Evolutionary conservation across 2,888 invertebrate species (phyloP).

Genomic region (Ceratothoa steindachneri): DNA sequence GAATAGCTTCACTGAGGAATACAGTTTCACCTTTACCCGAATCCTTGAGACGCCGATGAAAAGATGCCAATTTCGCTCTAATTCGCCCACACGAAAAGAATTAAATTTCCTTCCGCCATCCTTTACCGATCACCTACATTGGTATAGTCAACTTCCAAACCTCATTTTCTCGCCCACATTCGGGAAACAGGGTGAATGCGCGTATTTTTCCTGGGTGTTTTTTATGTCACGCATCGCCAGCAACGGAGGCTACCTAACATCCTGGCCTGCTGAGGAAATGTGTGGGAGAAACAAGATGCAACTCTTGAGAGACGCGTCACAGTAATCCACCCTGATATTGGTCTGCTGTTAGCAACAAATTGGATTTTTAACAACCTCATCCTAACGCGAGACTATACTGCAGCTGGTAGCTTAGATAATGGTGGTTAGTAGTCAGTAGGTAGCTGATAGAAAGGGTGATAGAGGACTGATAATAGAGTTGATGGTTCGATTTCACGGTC

Average conservation of each 20-base stretch:
- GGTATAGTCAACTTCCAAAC: not conserved
- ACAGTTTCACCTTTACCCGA: slow-evolving; percentile 10
- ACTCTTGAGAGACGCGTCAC: no score
- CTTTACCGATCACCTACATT: not conserved
- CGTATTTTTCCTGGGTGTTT: not conserved
- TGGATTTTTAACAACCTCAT: no score
- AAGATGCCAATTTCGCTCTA: not conserved
- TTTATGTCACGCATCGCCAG: not conserved
- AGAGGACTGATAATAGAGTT: no score
- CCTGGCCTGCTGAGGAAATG: not conserved
- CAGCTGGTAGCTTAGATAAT: no score
- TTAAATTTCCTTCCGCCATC: not conserved
- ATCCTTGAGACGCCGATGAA: not conserved
- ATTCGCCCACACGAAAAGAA: not conserved
- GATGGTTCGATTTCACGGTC: no score
- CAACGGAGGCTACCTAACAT: not conserved
- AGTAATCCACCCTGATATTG: no score
- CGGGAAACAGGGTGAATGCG: not conserved
- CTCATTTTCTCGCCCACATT: no score
- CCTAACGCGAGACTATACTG: no score
- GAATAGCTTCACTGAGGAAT: not conserved
- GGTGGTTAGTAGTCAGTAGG: no score
- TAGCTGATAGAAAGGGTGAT: no score
- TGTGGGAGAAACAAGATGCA: no score
- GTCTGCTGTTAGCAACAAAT: no score